Evolutionary conservation across 2,797 vertebrate genomes (phyloP), one percentile per base, ranked within the genome.

Genomic region (Hyperoplus immaculatus): DNA sequence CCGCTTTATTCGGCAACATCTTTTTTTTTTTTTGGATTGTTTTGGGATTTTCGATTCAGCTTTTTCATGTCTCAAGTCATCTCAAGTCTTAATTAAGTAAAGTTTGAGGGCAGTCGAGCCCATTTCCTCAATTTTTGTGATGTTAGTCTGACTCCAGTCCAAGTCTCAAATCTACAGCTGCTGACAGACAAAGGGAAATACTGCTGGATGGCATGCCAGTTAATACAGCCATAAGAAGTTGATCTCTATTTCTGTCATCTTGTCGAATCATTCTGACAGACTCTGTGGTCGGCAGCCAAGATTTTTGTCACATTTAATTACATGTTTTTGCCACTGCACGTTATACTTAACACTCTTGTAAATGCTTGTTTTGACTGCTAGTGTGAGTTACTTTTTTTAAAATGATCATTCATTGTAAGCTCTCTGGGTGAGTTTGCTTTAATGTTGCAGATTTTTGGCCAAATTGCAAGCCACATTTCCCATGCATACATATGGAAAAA

Each of bases 241-340:
- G 51, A 54, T 12, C 12, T 21, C 14, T 11, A 74, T 16, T n/a
- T 21, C 18, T 58, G 46, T 21, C n/a, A 36, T 64, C 5, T 14
- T 11, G 9, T 60, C 3, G 0, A 39, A 39, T 57, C 12, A 7
- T 15, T 46, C 29, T 63, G 56, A 43, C 61, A 36, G 43, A 59
- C 8, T 45, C 4, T 54, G 21, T 9, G 39, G 41, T 18, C 62
- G 43, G 43, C 43, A 43, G 14, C 51, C 13, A 63, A n/a, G 16
- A 81, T 56, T 43, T 56, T 43, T 56, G 47, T 18, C 56, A 51
- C 49, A 51, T 70, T 74, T n/a, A 51, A 62, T 56, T 39, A 46
- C 72, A 21, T 39, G 21, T 65, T 57, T 50, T 55, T 61, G n/a
- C 21, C 12, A 50, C 21, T 45, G 15, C n/a, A 54, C 8, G 16